phyloP scores from a whole-genome alignment of 2,888 invertebrate species.

The Oscheius myriophilus region DNA sequence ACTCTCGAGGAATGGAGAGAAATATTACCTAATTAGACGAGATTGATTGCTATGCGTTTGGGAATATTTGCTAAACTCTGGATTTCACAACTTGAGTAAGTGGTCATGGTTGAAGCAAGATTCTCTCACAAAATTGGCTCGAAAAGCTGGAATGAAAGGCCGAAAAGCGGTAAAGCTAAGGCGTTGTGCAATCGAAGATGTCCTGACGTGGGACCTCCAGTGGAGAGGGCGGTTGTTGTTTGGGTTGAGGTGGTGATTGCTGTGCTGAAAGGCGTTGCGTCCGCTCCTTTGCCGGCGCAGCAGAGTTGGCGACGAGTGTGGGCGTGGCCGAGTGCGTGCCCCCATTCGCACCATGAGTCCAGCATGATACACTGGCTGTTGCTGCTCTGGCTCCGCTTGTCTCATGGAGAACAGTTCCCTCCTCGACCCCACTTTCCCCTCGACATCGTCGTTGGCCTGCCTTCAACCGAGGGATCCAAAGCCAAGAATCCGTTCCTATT shows the following conservation, averaged over 20 bases:
- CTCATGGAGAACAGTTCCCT: conserved; percentile 10
- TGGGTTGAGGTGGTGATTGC: conserved; percentile 12
- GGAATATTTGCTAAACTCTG: too few relatives aligned
- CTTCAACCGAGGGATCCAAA: conserved; percentile 52
- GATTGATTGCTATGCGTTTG: too few relatives aligned
- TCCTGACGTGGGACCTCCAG: background rate
- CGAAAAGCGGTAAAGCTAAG: too few relatives aligned
- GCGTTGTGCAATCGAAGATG: background rate
- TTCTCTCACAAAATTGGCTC: too few relatives aligned
- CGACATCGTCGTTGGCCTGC: conserved; percentile 66
- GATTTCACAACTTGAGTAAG: too few relatives aligned
- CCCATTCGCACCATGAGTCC: conserved; percentile 22
- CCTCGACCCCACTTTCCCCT: conserved; percentile 50
- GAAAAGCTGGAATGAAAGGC: too few relatives aligned
- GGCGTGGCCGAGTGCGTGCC: conserved; percentile 16
- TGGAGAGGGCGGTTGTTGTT: conserved; percentile 14
- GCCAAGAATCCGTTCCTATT: conserved; percentile 63
- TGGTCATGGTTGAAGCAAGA: too few relatives aligned
- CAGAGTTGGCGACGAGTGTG: conserved; percentile 6
- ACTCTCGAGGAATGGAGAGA: too few relatives aligned
- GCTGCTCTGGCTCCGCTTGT: conserved; percentile 23
- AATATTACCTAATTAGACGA: too few relatives aligned
- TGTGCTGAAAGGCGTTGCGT: conserved; percentile 28
- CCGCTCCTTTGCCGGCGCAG: conserved; percentile 13
- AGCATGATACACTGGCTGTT: conserved; percentile 31